A percentile compares a stretch with the other conserved stretches of the same genome.
Conservation (phyloP, 2,888 invertebrate genomes). For the Oscheius onirici region DNA sequence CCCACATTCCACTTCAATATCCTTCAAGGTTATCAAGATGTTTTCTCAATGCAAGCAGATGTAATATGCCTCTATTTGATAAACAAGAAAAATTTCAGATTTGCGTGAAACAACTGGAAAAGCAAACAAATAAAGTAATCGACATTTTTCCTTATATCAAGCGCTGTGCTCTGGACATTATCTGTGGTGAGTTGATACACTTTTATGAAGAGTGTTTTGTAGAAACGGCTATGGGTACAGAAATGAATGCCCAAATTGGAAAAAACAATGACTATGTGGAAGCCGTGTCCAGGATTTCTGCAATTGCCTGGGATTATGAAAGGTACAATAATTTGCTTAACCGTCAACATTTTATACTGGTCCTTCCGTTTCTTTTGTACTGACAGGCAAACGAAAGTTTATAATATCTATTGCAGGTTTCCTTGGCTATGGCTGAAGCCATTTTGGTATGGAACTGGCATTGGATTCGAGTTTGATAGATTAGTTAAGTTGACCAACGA, state of each 20-base stretch:
- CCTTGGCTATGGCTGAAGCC: slow-evolving; percentile 73
- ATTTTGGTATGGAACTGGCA: slow-evolving; percentile 77
- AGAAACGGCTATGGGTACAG: slow-evolving; percentile 66
- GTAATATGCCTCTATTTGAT: background rate
- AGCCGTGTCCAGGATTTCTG: slow-evolving; percentile 50
- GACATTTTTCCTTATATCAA: slow-evolving; percentile 74
- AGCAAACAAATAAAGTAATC: slow-evolving; percentile 66
- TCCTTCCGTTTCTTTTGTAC: too few species aligned
- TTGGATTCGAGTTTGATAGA: slow-evolving; percentile 63
- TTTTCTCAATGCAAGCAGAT: slow-evolving; percentile 27
- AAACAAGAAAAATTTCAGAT: slow-evolving; percentile 44
- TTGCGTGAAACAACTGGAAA: slow-evolving; percentile 70
- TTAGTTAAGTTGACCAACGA: slow-evolving; percentile 47
- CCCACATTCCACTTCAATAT: slow-evolving; percentile 76
- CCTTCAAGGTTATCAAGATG: slow-evolving; percentile 73
- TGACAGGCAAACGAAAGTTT: too few species aligned
- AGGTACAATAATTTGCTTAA: slow-evolving; percentile 11
- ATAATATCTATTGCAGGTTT: slow-evolving; percentile 21
- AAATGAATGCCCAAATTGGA: slow-evolving; percentile 58
- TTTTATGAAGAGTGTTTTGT: slow-evolving; percentile 3
- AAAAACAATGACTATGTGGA: slow-evolving; percentile 56
- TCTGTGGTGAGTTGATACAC: slow-evolving; percentile 51
- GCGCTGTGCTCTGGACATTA: slow-evolving; percentile 75
- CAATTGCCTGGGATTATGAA: slow-evolving; percentile 55
- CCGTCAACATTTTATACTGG: background rate